phyloP scores from a whole-genome alignment of 2,888 invertebrate species.

The Bembecia ichneumoniformis region DNA sequence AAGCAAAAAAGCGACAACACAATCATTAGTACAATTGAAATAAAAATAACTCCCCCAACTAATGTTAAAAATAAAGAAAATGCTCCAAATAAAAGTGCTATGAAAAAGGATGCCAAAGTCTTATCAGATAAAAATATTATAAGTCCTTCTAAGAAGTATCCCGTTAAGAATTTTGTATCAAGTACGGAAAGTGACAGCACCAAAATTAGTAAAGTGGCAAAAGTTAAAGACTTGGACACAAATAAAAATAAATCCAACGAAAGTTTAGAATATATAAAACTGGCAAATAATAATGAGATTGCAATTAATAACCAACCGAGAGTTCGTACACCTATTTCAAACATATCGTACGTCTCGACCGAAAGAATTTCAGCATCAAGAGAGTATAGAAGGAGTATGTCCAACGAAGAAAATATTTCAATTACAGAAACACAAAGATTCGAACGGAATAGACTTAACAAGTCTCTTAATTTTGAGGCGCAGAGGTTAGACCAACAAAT shows the following conservation, averaged over 20 bases:
- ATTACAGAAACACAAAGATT: slow-evolving; percentile 55
- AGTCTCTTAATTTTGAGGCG: slow-evolving; percentile 62
- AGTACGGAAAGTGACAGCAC: slow-evolving; percentile 50
- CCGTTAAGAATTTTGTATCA: slow-evolving; percentile 55
- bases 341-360: slow-evolving; percentile 53
- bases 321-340: slow-evolving; percentile 62
- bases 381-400: slow-evolving; percentile 51
- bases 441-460: slow-evolving; percentile 63
- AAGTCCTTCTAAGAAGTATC: slow-evolving; percentile 66
- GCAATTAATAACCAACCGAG: slow-evolving; percentile 65
- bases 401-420: slow-evolving; percentile 46
- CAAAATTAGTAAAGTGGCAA: slow-evolving; percentile 58
- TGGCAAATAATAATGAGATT: slow-evolving; percentile 60
- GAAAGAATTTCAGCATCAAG: slow-evolving; percentile 42
- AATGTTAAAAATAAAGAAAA: slow-evolving; percentile 42
- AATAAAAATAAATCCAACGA: slow-evolving; percentile 57
- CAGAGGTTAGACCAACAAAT: slow-evolving; percentile 65
- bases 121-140: slow-evolving; percentile 53
- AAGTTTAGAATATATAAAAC: slow-evolving; percentile 59
- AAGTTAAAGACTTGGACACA: slow-evolving; percentile 61
- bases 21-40: slow-evolving; percentile 29
- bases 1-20: slow-evolving; percentile 27
- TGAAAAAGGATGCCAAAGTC: slow-evolving; percentile 63
- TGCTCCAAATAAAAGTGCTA: slow-evolving; percentile 52
- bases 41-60: slow-evolving; percentile 31